Percentiles rank a stretch among this genome's conserved stretches.
phyloP scores from a whole-genome alignment of 2,888 invertebrate genomes.

The Lasioglossum marginatum region DNA sequence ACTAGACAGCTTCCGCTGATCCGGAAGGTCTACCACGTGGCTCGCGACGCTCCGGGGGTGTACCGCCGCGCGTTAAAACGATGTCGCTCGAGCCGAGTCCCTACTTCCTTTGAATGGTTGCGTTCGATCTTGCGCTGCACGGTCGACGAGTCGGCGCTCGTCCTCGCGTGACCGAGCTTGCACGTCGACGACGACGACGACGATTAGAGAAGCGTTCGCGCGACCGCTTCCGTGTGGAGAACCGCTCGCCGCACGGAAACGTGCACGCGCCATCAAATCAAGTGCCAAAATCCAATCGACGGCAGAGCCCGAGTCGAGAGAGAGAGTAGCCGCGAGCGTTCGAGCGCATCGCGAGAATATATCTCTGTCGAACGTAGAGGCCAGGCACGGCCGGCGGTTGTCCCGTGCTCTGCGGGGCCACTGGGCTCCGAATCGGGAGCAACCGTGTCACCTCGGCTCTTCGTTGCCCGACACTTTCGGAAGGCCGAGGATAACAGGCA shows the following conservation, averaged over 20 bases:
- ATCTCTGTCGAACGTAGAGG: background rate
- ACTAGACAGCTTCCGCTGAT: background rate
- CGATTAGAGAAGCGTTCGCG: background rate
- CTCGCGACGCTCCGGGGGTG: background rate
- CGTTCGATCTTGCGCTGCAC: constrained; percentile 8
- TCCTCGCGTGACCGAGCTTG: background rate
- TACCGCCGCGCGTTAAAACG: constrained; percentile 1
- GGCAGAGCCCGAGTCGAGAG: background rate
- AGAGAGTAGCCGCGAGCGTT: background rate
- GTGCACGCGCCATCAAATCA: background rate
- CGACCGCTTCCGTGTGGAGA: background rate
- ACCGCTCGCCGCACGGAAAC: background rate
- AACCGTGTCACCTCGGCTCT: background rate
- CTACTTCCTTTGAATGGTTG: background rate
- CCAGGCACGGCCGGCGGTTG: background rate
- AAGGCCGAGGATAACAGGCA: background rate
- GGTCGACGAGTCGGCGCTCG: background rate
- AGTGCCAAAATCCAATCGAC: constrained; percentile 50
- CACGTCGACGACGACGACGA: background rate
- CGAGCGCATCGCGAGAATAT: constrained; percentile 6
- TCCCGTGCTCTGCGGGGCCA: background rate
- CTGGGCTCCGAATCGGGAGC: background rate
- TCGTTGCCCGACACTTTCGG: background rate
- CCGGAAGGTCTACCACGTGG: background rate
- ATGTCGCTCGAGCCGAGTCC: constrained; percentile 18